These are phyloP conservation scores for Amphiprion percula DNA, from an alignment of 2,113 vertebrate species.

Conservation along the genomic window DNA sequence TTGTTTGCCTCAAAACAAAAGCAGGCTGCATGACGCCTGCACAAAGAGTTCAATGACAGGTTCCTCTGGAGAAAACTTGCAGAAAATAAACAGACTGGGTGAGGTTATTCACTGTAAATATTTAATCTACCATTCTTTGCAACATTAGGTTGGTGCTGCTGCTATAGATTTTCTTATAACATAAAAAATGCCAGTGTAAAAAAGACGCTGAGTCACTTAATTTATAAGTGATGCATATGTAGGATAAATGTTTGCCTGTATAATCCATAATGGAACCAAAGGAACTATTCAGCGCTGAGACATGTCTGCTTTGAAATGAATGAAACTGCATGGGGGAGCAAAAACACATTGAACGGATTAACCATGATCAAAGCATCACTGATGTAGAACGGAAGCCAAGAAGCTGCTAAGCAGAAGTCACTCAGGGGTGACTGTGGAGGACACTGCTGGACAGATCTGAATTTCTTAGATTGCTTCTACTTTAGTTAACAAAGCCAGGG, in stretches of 20 bases:
- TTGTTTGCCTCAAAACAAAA: constrained; percentile 37
- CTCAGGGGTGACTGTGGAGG: not conserved
- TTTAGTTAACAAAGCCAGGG: not conserved
- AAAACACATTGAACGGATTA: constrained; percentile 24
- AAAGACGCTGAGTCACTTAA: not conserved
- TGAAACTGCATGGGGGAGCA: not conserved
- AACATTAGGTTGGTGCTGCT: not conserved
- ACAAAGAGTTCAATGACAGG: not conserved
- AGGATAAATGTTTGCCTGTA: constrained; percentile 1
- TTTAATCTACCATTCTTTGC: not conserved
- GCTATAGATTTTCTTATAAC: too few species aligned
- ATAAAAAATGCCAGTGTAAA: not conserved
- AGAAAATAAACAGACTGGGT: not conserved
- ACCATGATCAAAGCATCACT: constrained; percentile 34
- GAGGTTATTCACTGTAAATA: not conserved
- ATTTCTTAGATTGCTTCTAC: not conserved
- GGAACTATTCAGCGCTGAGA: constrained; percentile 5
- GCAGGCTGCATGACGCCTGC: not conserved
- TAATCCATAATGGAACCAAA: not conserved
- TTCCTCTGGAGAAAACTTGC: not conserved
- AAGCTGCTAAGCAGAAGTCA: not conserved
- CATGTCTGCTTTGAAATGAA: constrained; percentile 12
- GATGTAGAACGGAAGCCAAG: constrained; percentile 4
- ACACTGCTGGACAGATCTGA: not conserved
- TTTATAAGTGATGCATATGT: not conserved